Evolutionary conservation across 2,113 vertebrate species (phyloP).

Genomic region (Syrmaticus mikado): DNA sequence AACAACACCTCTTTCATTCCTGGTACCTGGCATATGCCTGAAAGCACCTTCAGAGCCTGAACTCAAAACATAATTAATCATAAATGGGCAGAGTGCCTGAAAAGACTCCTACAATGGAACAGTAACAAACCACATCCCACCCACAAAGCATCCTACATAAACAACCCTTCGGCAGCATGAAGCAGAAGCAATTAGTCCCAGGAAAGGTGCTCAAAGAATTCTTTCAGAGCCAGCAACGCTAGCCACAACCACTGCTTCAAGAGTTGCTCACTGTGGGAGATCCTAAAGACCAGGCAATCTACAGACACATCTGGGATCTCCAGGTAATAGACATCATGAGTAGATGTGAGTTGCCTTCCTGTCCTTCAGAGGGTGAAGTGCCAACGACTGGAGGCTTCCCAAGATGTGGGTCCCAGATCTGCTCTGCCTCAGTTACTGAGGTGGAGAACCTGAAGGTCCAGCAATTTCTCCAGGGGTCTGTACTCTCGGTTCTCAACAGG

Average conservation of each 20-base stretch:
- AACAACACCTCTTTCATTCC: conserved; percentile 22
- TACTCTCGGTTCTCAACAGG: not conserved
- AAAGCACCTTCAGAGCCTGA: conserved; percentile 33
- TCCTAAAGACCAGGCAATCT: not conserved
- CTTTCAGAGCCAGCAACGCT: not conserved
- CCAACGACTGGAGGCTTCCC: not conserved
- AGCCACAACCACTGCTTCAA: not conserved
- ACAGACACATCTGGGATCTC: not conserved
- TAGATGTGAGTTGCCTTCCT: not conserved
- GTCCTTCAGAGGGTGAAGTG: not conserved
- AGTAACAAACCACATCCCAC: conserved; percentile 29
- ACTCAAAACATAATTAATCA: conserved; percentile 40
- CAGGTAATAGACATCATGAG: rapidly evolving
- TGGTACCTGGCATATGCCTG: conserved; percentile 31
- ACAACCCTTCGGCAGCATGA: not conserved
- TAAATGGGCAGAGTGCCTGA: not conserved
- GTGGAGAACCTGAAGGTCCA: not conserved
- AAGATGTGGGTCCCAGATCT: not conserved
- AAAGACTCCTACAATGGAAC: not conserved
- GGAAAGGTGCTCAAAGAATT: not conserved
- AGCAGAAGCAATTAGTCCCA: not conserved
- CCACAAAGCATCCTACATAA: conserved; percentile 24
- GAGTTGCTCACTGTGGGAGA: not conserved
- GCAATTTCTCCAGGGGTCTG: not conserved
- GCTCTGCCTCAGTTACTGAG: not conserved